A percentile compares a stretch with the other conserved stretches of the same genome.
phyloP scores from a whole-genome alignment of 1,140 invertebrate species.

The Trachymyrmex septentrionalis region DNA sequence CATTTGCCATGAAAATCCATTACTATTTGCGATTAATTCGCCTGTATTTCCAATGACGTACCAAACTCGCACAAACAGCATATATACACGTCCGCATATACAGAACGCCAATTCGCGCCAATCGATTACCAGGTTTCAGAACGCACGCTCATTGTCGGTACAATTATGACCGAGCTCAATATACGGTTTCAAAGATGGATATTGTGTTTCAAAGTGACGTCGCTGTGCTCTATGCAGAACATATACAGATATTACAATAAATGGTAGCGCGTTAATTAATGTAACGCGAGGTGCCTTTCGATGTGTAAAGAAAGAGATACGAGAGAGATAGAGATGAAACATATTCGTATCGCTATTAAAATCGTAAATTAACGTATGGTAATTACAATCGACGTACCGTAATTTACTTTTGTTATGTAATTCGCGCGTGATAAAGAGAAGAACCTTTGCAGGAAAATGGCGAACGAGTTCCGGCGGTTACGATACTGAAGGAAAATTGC shows the following conservation, averaged over 20 bases:
- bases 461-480: neutral
- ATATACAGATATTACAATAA: constrained; percentile 41
- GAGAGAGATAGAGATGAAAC: neutral
- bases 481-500: constrained; percentile 18
- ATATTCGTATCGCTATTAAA: neutral
- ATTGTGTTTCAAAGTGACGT: constrained; percentile 45
- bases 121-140: constrained; percentile 51
- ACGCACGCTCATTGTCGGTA: constrained; percentile 27
- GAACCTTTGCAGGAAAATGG: neutral
- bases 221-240: neutral
- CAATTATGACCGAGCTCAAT: constrained; percentile 56
- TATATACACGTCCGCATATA: no score
- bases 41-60: constrained; percentile 20
- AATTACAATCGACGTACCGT: constrained; percentile 18
- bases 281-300: neutral
- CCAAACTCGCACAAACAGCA: constrained; percentile 5
- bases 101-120: constrained; percentile 23
- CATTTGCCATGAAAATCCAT: constrained; percentile 34
- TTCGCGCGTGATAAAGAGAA: neutral
- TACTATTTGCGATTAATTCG: constrained; percentile 45
- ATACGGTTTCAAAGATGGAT: constrained; percentile 55
- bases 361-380: constrained; percentile 42
- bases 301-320: constrained; percentile 12
- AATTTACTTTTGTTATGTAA: neutral
- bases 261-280: constrained; percentile 22